phyloP scores from a whole-genome alignment of 2,113 vertebrate genomes.

The Acrocephalus arundinaceus region DNA sequence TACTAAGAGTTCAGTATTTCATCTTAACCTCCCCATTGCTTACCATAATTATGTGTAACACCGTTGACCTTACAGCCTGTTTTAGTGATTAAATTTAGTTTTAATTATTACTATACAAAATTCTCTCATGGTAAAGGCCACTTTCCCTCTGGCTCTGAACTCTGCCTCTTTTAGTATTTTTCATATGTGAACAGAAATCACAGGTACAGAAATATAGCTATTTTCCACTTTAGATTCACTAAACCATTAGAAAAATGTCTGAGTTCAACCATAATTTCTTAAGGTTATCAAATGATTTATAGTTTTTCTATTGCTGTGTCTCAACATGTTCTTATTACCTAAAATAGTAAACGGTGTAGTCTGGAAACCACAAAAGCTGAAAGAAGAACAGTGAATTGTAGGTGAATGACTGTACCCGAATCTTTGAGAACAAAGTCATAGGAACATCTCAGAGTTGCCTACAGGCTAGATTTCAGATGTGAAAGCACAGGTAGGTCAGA shows the following conservation, averaged over 20 bases:
- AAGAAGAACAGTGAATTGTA: not conserved
- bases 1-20: constrained; percentile 11
- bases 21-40: constrained; percentile 35
- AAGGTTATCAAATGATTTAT: not conserved
- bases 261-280: constrained; percentile 24
- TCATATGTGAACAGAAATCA: not conserved
- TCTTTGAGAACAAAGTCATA: not conserved
- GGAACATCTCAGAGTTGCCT: not conserved
- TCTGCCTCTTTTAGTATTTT: not conserved
- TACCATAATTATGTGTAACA: not conserved
- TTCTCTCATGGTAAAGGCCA: constrained; percentile 7
- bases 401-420: not conserved
- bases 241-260: constrained; percentile 4
- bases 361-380: not conserved
- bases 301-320: not conserved
- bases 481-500: not conserved
- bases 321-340: not conserved
- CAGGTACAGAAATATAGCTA: not conserved
- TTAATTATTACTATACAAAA: constrained; percentile 46
- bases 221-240: not conserved
- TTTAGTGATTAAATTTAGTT: constrained; percentile 24
- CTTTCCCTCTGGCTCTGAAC: not conserved
- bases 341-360: not conserved
- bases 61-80: constrained; percentile 26
- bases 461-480: not conserved